These are phyloP conservation scores for Synchiropus splendidus DNA, from an alignment of 2,113 vertebrate genomes.

Conservation along the genomic window DNA sequence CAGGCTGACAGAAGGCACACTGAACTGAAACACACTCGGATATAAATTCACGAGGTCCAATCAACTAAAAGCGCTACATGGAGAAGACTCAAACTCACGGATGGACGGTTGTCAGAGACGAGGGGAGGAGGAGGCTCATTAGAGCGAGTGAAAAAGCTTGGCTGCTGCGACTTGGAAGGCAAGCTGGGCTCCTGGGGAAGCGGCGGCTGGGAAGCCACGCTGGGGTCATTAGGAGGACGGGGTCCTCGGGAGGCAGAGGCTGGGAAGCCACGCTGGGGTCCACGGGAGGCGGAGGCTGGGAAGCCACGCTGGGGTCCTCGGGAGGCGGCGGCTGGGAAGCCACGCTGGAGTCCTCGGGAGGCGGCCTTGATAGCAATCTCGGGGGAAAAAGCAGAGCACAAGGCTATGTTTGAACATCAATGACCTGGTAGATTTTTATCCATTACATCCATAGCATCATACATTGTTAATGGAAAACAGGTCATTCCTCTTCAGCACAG, in stretches of 20 bases:
- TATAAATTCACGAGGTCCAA: no score
- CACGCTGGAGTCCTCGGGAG: no score
- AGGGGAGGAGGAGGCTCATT: no score
- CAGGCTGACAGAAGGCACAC: no score
- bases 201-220: constrained; percentile 30
- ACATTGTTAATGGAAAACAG: constrained; percentile 17
- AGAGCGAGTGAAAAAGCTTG: no score
- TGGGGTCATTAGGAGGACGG: constrained; percentile 26
- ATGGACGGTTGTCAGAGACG: constrained; percentile 18
- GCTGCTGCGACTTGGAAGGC: no score
- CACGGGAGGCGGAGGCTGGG: no score
- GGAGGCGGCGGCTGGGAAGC: no score
- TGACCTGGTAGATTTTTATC: constrained; percentile 26
- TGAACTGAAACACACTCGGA: constrained; percentile 27
- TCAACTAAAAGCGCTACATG: no score
- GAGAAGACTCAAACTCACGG: no score
- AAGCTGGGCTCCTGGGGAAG: constrained; percentile 15
- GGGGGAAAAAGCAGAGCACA: constrained; percentile 9
- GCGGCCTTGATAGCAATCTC: constrained; percentile 35
- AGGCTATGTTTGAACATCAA: constrained; percentile 22
- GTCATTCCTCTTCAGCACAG: constrained; percentile 33
- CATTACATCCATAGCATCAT: constrained; percentile 25
- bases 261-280: no score
- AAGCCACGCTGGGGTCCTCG: no score
- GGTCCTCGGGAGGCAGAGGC: constrained; percentile 12